A percentile compares a stretch with the other conserved stretches of the same genome.
These are phyloP conservation scores for Poeciliopsis paucimaculata DNA, from an alignment of 2,797 vertebrate species.

Conservation along the genomic window DNA sequence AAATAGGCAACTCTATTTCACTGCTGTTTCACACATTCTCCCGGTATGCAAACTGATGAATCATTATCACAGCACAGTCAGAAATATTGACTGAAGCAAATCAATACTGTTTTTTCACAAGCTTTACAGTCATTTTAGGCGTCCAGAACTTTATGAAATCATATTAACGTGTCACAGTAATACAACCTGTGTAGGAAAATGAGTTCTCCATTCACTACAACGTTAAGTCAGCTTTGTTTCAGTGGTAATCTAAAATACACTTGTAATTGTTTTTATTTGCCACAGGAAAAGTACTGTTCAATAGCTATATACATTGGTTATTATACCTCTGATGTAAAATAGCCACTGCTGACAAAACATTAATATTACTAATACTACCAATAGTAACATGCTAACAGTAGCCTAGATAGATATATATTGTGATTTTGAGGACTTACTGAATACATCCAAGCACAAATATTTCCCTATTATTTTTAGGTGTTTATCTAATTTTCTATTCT, in stretches of 20 bases:
- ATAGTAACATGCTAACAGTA: neutral
- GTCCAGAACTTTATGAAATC: neutral
- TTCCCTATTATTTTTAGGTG: no score
- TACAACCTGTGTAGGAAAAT: neutral
- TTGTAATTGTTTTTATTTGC: neutral
- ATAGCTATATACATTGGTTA: neutral
- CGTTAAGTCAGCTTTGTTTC: neutral
- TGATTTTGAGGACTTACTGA: neutral
- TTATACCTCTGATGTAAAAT: neutral
- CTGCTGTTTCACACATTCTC: constrained; percentile 49
- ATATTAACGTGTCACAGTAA: neutral
- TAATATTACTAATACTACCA: neutral
- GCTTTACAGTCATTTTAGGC: constrained; percentile 3
- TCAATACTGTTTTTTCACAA: constrained; percentile 37
- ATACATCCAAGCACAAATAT: neutral
- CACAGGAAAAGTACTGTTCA: neutral
- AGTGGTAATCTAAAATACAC: neutral
- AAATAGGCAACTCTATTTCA: constrained; percentile 38
- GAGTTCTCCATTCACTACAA: neutral
- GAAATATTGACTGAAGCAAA: constrained; percentile 50
- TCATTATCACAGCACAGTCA: constrained; percentile 29
- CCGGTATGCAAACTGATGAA: constrained; percentile 22
- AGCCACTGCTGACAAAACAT: neutral
- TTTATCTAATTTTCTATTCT: neutral
- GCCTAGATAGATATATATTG: neutral